Conservation (phyloP, 2,888 invertebrate species). For the Rotaria socialis region DNA sequence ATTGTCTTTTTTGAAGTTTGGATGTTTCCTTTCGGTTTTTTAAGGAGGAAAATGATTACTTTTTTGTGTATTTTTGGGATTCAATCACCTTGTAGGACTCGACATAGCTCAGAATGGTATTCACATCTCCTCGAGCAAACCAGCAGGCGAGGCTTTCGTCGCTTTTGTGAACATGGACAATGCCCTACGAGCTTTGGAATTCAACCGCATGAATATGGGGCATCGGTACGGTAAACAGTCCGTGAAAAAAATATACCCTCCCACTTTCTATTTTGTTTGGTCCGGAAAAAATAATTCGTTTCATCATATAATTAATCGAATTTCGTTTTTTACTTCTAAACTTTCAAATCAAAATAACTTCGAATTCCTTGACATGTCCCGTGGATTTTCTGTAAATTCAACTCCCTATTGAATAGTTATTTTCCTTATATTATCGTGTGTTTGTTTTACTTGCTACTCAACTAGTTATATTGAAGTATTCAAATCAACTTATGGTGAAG, state of each 20-base stretch:
- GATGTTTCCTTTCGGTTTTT: not conserved
- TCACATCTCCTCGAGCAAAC: conserved; percentile 92
- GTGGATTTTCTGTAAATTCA: not conserved
- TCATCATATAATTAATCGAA: too few relatives aligned
- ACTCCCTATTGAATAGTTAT: not conserved
- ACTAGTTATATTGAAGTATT: conserved; percentile 10
- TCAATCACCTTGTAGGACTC: conserved; percentile 68
- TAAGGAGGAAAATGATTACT: not conserved
- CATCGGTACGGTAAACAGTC: conserved; percentile 74
- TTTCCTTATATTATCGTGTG: not conserved
- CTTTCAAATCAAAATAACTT: not conserved
- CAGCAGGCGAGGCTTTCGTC: conserved; percentile 98
- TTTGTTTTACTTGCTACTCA: not conserved
- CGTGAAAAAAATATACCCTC: too few relatives aligned
- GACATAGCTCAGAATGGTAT: conserved; percentile 95
- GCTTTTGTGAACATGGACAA: conserved; percentile 94
- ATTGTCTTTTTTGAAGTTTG: not conserved
- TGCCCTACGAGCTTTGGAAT: conserved; percentile 89
- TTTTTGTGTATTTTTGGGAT: not conserved
- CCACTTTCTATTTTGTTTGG: too few relatives aligned
- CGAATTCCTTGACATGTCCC: not conserved
- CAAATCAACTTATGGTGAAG: conserved; percentile 20
- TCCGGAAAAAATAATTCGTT: too few relatives aligned
- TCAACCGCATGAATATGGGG: conserved; percentile 92
- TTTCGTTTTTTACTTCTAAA: not conserved